Evolutionary conservation across 2,888 invertebrate genomes (phyloP).

Genomic region (Drosophila greeni): DNA sequence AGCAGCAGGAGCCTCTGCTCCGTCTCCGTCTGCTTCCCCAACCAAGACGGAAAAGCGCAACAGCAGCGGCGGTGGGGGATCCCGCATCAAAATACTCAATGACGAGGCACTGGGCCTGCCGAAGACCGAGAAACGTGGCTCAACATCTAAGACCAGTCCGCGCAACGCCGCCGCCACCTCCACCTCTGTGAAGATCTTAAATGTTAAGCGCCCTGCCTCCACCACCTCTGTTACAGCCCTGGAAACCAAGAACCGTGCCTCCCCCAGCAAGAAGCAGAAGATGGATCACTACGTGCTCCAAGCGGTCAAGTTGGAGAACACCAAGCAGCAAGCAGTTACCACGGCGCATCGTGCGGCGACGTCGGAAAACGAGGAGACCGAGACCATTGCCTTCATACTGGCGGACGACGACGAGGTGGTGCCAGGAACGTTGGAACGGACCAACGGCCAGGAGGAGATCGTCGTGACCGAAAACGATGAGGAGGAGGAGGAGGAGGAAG

Average conservation of each 20-base stretch:
- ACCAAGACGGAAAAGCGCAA: conserved; percentile 54
- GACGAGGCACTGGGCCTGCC: conserved; percentile 42
- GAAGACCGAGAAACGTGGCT: conserved; percentile 41
- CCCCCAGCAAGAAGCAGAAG: conserved; percentile 55
- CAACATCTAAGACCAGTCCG: conserved; percentile 31
- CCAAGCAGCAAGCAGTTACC: conserved; percentile 41
- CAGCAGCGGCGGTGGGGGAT: neutral
- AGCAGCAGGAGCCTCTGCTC: conserved; percentile 6
- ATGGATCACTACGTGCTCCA: conserved; percentile 76
- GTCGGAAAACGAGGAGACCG: conserved; percentile 67
- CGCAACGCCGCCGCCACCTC: conserved; percentile 16
- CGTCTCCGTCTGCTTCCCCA: conserved; percentile 1
- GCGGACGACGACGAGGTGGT: conserved; percentile 64
- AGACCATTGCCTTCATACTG: conserved; percentile 72
- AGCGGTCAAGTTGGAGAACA: conserved; percentile 69
- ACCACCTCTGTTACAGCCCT: conserved; percentile 33
- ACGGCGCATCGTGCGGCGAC: conserved; percentile 13
- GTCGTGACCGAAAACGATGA: conserved; percentile 57
- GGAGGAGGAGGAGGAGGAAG: conserved; percentile 52
- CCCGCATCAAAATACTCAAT: conserved; percentile 63
- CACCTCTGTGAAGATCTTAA: conserved; percentile 53
- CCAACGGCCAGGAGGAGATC: conserved; percentile 52
- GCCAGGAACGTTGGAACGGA: neutral
- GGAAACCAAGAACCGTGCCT: conserved; percentile 61
- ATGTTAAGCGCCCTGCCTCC: conserved; percentile 50